A percentile compares a stretch with the other conserved stretches of the same genome.
phyloP scores from a whole-genome alignment of 2,797 vertebrate species.

The Oceanodroma leucorhoa region DNA sequence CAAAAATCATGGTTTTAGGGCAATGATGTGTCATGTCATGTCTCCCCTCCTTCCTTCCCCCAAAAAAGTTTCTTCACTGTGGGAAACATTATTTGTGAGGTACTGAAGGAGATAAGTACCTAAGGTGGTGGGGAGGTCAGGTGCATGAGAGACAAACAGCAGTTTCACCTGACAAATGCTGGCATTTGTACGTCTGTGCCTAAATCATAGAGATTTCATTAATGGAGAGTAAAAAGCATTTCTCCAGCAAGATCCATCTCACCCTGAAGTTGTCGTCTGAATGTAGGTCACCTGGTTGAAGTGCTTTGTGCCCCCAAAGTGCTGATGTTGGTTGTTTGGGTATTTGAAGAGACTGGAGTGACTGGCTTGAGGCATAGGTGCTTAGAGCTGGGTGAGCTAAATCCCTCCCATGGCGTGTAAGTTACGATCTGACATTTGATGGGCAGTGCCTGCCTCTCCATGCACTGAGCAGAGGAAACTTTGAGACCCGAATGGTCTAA shows the following conservation, averaged over 20 bases:
- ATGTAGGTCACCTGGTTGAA: not conserved
- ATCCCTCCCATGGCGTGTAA: accelerated
- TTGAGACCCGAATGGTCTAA: not conserved
- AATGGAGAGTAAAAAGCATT: not conserved
- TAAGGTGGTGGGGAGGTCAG: not conserved
- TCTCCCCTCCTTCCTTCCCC: not conserved
- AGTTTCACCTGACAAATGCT: not conserved
- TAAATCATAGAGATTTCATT: not conserved
- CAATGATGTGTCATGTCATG: not conserved
- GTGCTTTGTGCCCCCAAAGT: not conserved
- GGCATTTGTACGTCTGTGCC: not conserved
- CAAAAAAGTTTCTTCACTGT: not conserved
- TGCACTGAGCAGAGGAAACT: not conserved
- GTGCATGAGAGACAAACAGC: not conserved
- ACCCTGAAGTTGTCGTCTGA: not conserved
- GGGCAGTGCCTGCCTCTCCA: not conserved
- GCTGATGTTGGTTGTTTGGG: not conserved
- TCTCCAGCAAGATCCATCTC: not conserved
- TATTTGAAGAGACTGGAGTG: not conserved
- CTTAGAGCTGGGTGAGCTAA: not conserved
- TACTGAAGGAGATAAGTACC: not conserved
- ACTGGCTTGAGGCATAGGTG: not conserved
- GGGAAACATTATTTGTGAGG: not conserved
- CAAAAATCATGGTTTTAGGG: not conserved
- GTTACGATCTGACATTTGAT: not conserved